Percentiles rank a stretch among this genome's conserved stretches.
phyloP scores from a whole-genome alignment of 2,888 invertebrate genomes.

The Thelaira solivaga region DNA sequence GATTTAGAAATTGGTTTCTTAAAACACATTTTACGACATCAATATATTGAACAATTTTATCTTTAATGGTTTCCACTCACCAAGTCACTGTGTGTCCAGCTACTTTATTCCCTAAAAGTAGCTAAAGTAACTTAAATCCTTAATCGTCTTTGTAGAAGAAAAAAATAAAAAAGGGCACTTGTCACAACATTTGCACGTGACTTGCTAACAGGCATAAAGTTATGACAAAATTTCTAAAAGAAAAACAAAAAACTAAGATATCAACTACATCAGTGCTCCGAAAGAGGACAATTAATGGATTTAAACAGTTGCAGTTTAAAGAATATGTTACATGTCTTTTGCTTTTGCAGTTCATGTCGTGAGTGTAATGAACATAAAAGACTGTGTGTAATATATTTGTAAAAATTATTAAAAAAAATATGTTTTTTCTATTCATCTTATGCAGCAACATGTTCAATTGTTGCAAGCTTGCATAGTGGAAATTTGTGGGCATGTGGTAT shows the following conservation, averaged over 20 bases:
- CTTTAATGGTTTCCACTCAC: too few relatives aligned
- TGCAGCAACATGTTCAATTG: conserved; percentile 33
- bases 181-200: conserved; percentile 58
- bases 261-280: not conserved
- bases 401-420: conserved; percentile 5
- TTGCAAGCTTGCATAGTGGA: conserved; percentile 38
- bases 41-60: too few relatives aligned
- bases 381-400: conserved; percentile 17
- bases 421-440: conserved; percentile 2
- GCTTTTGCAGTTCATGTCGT: conserved; percentile 4
- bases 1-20: too few relatives aligned
- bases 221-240: conserved; percentile 54
- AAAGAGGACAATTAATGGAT: conserved; percentile 21
- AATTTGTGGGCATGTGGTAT: conserved; percentile 43
- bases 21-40: too few relatives aligned
- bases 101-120: not conserved
- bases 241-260: conserved; percentile 5
- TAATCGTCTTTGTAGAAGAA: conserved; percentile 1
- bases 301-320: conserved; percentile 25
- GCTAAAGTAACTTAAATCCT: not conserved
- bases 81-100: not conserved
- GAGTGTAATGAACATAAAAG: conserved; percentile 27
- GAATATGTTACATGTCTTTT: conserved; percentile 23
- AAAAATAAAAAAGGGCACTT: conserved; percentile 22
- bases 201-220: conserved; percentile 58